These are phyloP conservation scores for Jordanella pulchra DNA, from an alignment of 2,797 vertebrate genomes.

Conservation along the genomic window DNA sequence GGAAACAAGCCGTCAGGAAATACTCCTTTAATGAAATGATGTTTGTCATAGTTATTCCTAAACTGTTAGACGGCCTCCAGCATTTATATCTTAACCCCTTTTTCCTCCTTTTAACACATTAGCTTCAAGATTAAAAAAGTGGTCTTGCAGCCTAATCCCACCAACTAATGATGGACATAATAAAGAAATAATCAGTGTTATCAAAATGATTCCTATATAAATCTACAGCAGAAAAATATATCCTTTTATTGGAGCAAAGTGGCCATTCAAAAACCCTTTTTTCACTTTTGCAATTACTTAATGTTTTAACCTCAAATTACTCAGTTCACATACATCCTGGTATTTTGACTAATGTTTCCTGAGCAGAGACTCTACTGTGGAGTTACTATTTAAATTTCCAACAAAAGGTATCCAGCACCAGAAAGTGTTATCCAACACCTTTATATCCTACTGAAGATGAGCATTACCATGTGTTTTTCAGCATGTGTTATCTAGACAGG, in stretches of 20 bases:
- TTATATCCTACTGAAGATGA: constrained; percentile 6
- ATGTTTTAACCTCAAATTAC: neutral
- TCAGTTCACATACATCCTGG: neutral
- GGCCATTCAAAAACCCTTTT: neutral
- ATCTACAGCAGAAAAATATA: neutral
- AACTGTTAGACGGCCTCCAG: neutral
- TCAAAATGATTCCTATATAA: no score
- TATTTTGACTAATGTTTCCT: neutral
- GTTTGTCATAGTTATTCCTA: neutral
- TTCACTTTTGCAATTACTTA: neutral
- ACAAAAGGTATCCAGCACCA: constrained; percentile 40
- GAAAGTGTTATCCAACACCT: constrained; percentile 9
- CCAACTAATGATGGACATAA: no score
- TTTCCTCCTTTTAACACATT: neutral
- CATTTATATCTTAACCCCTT: neutral
- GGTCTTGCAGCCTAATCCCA: neutral
- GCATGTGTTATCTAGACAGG: constrained; percentile 56
- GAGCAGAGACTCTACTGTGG: constrained; percentile 25
- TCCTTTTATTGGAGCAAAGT: neutral
- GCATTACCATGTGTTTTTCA: constrained; percentile 70
- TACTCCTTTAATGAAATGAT: neutral
- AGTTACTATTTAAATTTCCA: constrained; percentile 37
- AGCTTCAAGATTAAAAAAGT: neutral
- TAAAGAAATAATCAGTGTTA: no score
- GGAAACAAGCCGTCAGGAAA: neutral